Base-by-base conservation (phyloP, 2,888 invertebrate genomes). In the Aphrophora alni region DNA sequence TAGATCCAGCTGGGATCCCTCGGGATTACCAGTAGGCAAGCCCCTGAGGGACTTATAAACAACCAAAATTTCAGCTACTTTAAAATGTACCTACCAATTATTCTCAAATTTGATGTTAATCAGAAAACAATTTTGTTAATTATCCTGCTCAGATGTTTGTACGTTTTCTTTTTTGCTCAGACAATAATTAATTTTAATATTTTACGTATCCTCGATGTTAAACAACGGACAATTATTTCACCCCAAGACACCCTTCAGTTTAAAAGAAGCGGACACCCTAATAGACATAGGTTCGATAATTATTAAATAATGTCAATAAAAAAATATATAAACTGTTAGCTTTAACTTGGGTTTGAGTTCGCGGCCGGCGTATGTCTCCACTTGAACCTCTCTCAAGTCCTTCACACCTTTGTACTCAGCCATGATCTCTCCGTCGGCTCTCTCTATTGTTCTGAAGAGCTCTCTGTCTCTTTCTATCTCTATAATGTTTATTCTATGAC, bases 371-470 rank as follows among this genome's bases (percentile, higher is more conserved):
- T 44, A 44, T 44, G 59, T 59, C 59, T 5, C 59, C 59, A 59
- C 59, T 59, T 59, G 59, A 59, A 59, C 59, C 21, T 21, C 21
- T 2, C 21, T 21, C 59, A 21, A 59, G 44, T 44, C 44, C 44
- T 17, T 33, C 33, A 33, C 33, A 33, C 33, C 33, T 33, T 33
- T 33, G 33, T 44, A 44, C 44, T 12, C 59, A 59, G 21, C 59
- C 59, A 59, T 59, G 59, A 59, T 59, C 59, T 59, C 59, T 59
- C 21, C 59, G 59, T 59, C 59, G 59, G 59, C 59, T n/a, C 59
- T 59, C 59, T 59, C 4, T 59, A 59, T 59, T 59, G 59, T 59
- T 59, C 59, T 59, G 21, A 59, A 59, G 59, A 59, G 59, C 59
- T 21, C 21, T 59, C 59, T 59, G 21, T 59, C 59, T 44, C 44